Conservation (phyloP, 2,113 vertebrate species). For the Melanerpes aurifrons region DNA sequence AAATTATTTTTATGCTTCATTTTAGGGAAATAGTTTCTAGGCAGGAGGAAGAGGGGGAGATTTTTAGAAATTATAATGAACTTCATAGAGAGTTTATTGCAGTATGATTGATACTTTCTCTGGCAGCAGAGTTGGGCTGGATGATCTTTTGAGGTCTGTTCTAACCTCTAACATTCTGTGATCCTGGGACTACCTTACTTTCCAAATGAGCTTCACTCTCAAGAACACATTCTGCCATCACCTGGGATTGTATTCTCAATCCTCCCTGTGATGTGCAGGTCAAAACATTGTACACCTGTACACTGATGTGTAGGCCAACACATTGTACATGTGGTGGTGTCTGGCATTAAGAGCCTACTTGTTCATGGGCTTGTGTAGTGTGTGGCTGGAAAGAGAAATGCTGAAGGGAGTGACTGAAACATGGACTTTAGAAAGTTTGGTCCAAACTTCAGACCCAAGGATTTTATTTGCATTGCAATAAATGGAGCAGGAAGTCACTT, state of each 20-base stretch:
- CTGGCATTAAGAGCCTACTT: neutral
- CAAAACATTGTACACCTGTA: no score
- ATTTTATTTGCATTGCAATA: neutral
- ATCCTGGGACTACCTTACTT: neutral
- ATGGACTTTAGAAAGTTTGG: neutral
- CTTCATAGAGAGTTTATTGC: neutral
- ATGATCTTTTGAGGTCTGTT: no score
- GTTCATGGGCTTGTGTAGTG: neutral
- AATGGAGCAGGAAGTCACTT: neutral
- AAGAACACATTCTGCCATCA: neutral
- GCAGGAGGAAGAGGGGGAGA: neutral
- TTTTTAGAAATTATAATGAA: neutral
- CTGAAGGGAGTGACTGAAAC: neutral
- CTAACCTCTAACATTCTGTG: neutral
- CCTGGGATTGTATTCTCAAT: rapidly evolving
- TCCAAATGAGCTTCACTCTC: neutral
- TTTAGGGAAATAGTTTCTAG: neutral
- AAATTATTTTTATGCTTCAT: neutral
- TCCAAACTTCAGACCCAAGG: neutral
- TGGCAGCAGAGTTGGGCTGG: no score
- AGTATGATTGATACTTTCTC: neutral
- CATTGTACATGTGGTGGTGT: rapidly evolving
- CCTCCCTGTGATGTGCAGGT: neutral
- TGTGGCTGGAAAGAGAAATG: neutral
- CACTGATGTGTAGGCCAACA: rapidly evolving